Evolutionary conservation across 2,797 vertebrate species (phyloP), one percentile per base, ranked within the genome.

Genomic region (Rhynchotus rufescens): DNA sequence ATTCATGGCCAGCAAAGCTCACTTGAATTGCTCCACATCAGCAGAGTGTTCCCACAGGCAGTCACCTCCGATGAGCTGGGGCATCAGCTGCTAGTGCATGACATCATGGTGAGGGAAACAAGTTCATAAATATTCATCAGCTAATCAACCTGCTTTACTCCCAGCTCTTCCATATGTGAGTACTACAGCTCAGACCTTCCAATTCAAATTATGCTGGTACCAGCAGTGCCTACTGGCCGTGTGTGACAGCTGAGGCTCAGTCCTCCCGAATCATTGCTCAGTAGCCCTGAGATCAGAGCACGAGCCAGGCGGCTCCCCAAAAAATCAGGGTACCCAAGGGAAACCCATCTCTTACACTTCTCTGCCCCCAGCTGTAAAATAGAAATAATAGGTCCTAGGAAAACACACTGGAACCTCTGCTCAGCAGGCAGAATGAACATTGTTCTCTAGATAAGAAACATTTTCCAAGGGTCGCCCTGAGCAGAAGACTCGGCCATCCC

Each of bases 121-220:
- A 86, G 62, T 85, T 86, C 92, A 51, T 74, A 89, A 91, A 84
- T 79, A 81, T 60, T 89, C 73, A 86, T 76, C 74, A 88, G 93
- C 93, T 73, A 95, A 91, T 30, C 56, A 72, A 38, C 45, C 79
- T 94, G 69, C 73, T 84, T 92, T 62, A 72, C 86, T 94, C 34
- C 68, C 47, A 5, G 69, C 82, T 87, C 51, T 38, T 65, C 72
- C 3, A 32, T 5, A 20, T 30, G 36, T 10, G 79, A 88, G 76
- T 59, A 38, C 82, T 88, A 86, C 84, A 93, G 69, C 54, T 93
- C 66, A 73, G 51, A 54, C 38, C 61, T 54, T 66, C 59, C 61
- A 72, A 80, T 74, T 66, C 88, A 75, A 86, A 72, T 45, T 65
- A 59, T 0, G 0, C 22, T 88, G 82, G 90, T 84, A 75, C 76